Evolutionary conservation across 2,797 vertebrate species (phyloP).

Genomic region (Clamator glandarius): DNA sequence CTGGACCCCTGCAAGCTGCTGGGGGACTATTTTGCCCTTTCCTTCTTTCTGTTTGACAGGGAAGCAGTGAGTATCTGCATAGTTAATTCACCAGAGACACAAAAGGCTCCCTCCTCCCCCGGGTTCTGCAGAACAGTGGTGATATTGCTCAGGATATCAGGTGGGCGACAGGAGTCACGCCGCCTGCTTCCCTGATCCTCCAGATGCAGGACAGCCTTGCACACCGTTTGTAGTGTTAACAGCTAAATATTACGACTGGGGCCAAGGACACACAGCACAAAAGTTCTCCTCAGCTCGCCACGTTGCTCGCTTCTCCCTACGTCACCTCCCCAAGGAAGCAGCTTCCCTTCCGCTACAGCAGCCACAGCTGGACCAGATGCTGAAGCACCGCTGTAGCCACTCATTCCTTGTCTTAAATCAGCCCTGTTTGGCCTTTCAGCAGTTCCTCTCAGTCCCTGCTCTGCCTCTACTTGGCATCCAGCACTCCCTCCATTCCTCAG

Average conservation of each 20-base stretch:
- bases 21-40: neutral
- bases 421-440: neutral
- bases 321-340: neutral
- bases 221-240: neutral
- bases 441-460: neutral
- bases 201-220: neutral
- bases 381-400: neutral
- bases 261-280: neutral
- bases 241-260: neutral
- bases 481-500: neutral
- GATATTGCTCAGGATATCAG: neutral
- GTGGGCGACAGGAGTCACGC: neutral
- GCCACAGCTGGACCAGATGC: neutral
- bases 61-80: constrained; percentile 57
- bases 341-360: neutral
- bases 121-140: neutral
- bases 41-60: neutral
- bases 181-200: neutral
- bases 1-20: neutral
- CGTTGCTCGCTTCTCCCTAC: neutral
- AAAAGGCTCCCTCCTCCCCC: neutral
- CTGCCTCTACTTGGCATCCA: neutral
- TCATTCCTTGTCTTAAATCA: neutral
- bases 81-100: neutral
- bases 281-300: neutral